These are phyloP conservation scores for Labrus mixtus DNA, from an alignment of 2,113 vertebrate species.

Conservation along the genomic window DNA sequence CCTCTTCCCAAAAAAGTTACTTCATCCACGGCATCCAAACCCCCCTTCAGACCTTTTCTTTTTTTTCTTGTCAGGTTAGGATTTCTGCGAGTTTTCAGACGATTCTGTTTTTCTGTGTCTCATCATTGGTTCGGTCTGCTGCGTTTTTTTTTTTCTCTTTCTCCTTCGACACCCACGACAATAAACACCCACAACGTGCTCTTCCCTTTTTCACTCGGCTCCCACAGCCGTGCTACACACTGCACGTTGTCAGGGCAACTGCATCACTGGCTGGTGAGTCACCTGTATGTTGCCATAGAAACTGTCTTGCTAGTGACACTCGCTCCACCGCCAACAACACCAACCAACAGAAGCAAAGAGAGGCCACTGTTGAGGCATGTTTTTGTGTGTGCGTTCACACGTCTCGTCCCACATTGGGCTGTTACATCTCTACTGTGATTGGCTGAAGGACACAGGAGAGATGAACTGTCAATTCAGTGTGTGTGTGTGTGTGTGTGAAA, in stretches of 20 bases:
- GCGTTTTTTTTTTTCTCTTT: no score
- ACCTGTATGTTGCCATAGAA: slow-evolving; percentile 82
- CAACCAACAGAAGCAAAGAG: slow-evolving; percentile 25
- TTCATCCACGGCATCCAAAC: background rate
- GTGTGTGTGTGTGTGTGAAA: background rate
- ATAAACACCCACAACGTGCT: slow-evolving; percentile 56
- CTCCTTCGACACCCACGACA: slow-evolving; percentile 44
- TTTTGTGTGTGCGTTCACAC: slow-evolving; percentile 18
- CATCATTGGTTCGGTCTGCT: slow-evolving; percentile 37
- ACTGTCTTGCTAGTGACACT: slow-evolving; percentile 70
- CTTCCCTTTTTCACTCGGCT: slow-evolving; percentile 43
- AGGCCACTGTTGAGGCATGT: slow-evolving; percentile 49
- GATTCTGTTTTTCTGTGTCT: slow-evolving; percentile 17
- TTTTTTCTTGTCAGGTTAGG: background rate
- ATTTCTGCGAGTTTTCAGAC: background rate
- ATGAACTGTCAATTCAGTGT: slow-evolving; percentile 14
- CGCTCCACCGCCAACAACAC: background rate
- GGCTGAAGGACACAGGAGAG: slow-evolving; percentile 25
- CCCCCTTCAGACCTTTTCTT: background rate
- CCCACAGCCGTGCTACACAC: slow-evolving; percentile 68
- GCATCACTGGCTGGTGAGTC: slow-evolving; percentile 69
- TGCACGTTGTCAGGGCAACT: slow-evolving; percentile 73
- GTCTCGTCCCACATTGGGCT: slow-evolving; percentile 11
- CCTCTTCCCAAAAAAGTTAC: background rate
- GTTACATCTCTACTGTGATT: slow-evolving; percentile 30